Base-by-base conservation (phyloP, 2,888 invertebrate genomes). In the Pterobdella sp. region DNA sequence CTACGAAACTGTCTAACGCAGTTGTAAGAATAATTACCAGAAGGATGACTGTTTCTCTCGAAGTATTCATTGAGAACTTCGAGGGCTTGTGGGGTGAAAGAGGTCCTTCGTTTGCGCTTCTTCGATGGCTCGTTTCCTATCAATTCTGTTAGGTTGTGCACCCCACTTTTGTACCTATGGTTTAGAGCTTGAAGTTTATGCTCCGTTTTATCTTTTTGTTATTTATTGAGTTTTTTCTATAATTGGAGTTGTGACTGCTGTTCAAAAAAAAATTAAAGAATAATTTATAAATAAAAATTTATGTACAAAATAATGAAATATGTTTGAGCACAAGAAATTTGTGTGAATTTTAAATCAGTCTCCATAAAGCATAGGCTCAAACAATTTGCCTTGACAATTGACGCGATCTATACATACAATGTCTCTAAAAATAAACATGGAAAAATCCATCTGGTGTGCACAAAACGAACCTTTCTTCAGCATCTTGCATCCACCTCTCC, bases 401-500 rank as follows among this genome's bases (percentile, higher is more conserved):
- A n/a, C n/a, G n/a, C n/a, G n/a, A n/a, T n/a, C n/a, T n/a, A n/a
- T n/a, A n/a, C n/a, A n/a, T n/a, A n/a, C n/a, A n/a, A n/a, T n/a
- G n/a, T n/a, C n/a, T n/a, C n/a, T n/a, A n/a, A n/a, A n/a, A n/a
- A n/a, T n/a, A n/a, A n/a, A n/a, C n/a, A n/a, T n/a, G n/a, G n/a
- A n/a, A n/a, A n/a, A n/a, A n/a, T n/a, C n/a, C n/a, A n/a, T n/a
- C n/a, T n/a, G n/a, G n/a, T n/a, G n/a, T n/a, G n/a, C n/a, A n/a
- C n/a, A n/a, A n/a, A n/a, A n/a, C 18, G 42, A 42, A 56, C 90
- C 94, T 92, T 87, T 94, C 94, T 87, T 96, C 95, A 72, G 95
- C 95, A 86, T 96, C 95, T 85, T 91, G 91, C 94, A 96, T 95
- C 96, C 96, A 96, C 86, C 92, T 89, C 86, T 96, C 96, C 84